A percentile compares a stretch with the other conserved stretches of the same genome.
Conservation (phyloP, 2,797 vertebrate genomes). For the Enteromius trimaculatus region DNA sequence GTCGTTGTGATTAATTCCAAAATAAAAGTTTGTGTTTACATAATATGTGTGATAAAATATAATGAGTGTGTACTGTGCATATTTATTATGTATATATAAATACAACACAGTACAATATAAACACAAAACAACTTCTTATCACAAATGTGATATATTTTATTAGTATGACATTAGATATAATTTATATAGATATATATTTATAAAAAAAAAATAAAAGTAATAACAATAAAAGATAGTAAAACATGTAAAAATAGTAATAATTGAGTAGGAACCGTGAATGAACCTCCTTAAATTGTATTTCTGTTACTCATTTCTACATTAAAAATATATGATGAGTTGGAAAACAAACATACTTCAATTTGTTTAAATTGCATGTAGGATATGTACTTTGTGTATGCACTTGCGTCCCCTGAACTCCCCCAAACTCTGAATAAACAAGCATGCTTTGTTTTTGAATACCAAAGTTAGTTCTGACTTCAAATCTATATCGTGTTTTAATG, state of each 20-base stretch:
- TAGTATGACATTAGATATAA: too few relatives aligned
- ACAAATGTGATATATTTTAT: too few relatives aligned
- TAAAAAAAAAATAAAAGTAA: background rate
- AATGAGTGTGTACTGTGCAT: too few relatives aligned
- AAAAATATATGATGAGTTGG: slow-evolving; percentile 40
- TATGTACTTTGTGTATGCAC: slow-evolving; percentile 1
- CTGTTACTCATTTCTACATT: slow-evolving; percentile 1
- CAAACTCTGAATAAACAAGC: background rate
- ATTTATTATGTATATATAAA: too few relatives aligned
- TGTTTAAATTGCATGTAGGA: slow-evolving; percentile 23
- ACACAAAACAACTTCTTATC: background rate
- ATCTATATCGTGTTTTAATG: slow-evolving; percentile 4
- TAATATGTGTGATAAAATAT: too few relatives aligned
- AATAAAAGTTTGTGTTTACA: too few relatives aligned
- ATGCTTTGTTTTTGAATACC: background rate
- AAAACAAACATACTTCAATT: slow-evolving; percentile 12
- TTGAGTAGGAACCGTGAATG: too few relatives aligned
- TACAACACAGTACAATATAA: too few relatives aligned
- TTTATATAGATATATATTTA: background rate
- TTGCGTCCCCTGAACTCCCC: background rate
- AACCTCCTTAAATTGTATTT: background rate
- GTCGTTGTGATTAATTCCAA: too few relatives aligned
- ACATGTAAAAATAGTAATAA: background rate
- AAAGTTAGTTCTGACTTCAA: slow-evolving; percentile 21
- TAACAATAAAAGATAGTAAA: background rate